Evolutionary conservation across 1,140 invertebrate genomes (phyloP).

Genomic region (Drosophila nebulosa): DNA sequence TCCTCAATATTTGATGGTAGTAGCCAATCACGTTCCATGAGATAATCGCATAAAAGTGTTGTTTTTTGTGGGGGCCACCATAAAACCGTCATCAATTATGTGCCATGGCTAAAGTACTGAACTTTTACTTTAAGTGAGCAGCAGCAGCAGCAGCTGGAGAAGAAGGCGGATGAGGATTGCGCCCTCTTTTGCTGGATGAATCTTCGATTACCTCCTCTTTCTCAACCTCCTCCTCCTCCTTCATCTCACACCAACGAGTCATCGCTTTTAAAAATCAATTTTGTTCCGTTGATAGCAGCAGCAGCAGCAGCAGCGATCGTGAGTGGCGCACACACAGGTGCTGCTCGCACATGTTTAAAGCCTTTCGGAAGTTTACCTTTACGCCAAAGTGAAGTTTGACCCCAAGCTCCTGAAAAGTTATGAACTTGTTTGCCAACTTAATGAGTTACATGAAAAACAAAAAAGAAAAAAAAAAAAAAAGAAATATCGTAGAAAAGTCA

Average conservation of each 20-base stretch:
- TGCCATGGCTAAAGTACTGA: conserved; percentile 5
- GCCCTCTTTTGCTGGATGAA: neutral
- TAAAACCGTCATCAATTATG: conserved; percentile 10
- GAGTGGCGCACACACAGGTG: conserved; percentile 12
- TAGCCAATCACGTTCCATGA: conserved; percentile 56
- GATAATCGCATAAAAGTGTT: neutral
- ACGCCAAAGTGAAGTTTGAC: conserved; percentile 28
- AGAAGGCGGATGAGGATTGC: no score
- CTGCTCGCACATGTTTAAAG: conserved; percentile 58
- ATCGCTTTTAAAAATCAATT: conserved; percentile 64
- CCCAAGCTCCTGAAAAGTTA: conserved; percentile 55
- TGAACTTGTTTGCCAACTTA: conserved; percentile 67
- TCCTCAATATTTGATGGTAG: no score
- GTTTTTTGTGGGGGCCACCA: conserved; percentile 6
- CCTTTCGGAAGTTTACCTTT: conserved; percentile 49
- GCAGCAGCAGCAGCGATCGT: no score
- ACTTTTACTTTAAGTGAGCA: conserved; percentile 41
- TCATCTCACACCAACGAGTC: neutral
- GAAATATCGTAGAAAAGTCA: neutral
- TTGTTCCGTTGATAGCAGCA: conserved; percentile 33
- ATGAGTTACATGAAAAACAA: conserved; percentile 49
- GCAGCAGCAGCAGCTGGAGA: neutral
- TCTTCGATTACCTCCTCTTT: conserved; percentile 17
- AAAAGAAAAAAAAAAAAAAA: neutral
- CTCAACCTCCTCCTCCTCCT: neutral